A percentile compares a stretch with the other conserved stretches of the same genome.
phyloP scores from a whole-genome alignment of 1,140 invertebrate species.

The Trichogramma pretiosum region DNA sequence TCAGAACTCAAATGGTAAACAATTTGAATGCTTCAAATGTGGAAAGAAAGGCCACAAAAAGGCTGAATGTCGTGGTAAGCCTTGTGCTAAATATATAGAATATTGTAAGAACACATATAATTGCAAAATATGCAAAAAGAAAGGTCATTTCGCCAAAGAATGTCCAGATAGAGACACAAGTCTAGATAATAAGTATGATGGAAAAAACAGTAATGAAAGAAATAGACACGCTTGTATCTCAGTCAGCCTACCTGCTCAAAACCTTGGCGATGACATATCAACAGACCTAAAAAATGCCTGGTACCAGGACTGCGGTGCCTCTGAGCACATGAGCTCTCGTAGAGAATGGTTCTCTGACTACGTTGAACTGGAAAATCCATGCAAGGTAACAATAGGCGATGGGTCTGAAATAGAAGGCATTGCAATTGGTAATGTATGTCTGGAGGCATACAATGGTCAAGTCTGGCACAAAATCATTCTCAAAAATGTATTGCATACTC shows the following conservation, averaged over 20 bases:
- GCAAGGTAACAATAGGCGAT: slow-evolving; percentile 19
- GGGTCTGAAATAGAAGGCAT: slow-evolving; percentile 12
- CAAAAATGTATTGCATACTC: slow-evolving; percentile 23
- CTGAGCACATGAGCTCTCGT: slow-evolving; percentile 21
- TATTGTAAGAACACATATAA: not conserved
- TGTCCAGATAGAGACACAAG: not conserved
- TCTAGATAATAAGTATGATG: not conserved
- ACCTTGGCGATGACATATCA: not conserved
- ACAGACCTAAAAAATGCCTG: slow-evolving; percentile 2
- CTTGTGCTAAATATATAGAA: not conserved
- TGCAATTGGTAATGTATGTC: slow-evolving; percentile 17
- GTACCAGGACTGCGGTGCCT: slow-evolving; percentile 24
- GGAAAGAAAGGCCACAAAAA: not conserved
- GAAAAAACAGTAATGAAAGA: not conserved
- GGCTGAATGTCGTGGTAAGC: not conserved
- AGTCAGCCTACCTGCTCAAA: not conserved
- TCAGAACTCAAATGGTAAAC: too few relatives aligned
- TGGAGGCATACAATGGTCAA: slow-evolving; percentile 22
- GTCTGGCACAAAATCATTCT: slow-evolving; percentile 19
- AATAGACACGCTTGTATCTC: not conserved
- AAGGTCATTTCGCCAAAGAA: not conserved
- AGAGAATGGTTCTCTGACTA: slow-evolving; percentile 17
- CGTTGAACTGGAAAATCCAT: slow-evolving; percentile 12
- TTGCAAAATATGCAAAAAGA: not conserved
- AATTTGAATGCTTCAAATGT: slow-evolving; percentile 7